A percentile compares a stretch with the other conserved stretches of the same genome.
phyloP scores from a whole-genome alignment of 2,113 vertebrate species.

The Pogona vitticeps region DNA sequence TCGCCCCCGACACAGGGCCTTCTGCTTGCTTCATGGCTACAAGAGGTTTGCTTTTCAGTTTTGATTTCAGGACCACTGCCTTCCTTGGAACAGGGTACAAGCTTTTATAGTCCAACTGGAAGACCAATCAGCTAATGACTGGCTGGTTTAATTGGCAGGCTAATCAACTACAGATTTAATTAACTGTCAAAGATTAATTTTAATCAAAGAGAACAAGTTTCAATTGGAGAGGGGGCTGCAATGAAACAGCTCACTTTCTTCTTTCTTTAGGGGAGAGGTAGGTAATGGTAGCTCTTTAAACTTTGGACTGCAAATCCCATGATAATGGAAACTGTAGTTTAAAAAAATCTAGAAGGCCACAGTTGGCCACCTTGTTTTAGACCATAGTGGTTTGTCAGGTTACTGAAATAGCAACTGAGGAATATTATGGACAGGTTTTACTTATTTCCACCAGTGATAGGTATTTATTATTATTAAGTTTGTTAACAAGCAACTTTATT shows the following conservation, averaged over 20 bases:
- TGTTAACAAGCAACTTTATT: neutral
- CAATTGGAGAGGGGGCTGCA: too few relatives aligned
- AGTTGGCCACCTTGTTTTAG: neutral
- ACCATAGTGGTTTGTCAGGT: neutral
- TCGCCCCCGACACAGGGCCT: neutral
- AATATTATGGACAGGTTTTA: too few relatives aligned
- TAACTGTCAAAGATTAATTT: neutral
- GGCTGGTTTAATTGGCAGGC: neutral
- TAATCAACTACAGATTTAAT: neutral
- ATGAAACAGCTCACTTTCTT: neutral
- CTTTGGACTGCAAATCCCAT: too few relatives aligned
- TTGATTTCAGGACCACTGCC: too few relatives aligned
- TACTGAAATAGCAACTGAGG: neutral
- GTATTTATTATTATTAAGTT: neutral
- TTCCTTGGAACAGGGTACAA: neutral
- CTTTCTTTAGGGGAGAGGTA: neutral
- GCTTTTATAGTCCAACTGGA: too few relatives aligned
- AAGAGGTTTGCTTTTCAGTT: too few relatives aligned
- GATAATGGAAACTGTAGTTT: too few relatives aligned
- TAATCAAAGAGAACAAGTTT: neutral
- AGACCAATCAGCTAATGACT: too few relatives aligned
- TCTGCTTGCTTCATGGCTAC: neutral
- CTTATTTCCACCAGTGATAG: too few relatives aligned
- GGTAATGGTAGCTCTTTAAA: too few relatives aligned
- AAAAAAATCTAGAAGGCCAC: too few relatives aligned